These are phyloP conservation scores for Ailuropoda melanoleuca DNA, from an alignment of 2,113 vertebrate genomes.

Conservation along the genomic window DNA sequence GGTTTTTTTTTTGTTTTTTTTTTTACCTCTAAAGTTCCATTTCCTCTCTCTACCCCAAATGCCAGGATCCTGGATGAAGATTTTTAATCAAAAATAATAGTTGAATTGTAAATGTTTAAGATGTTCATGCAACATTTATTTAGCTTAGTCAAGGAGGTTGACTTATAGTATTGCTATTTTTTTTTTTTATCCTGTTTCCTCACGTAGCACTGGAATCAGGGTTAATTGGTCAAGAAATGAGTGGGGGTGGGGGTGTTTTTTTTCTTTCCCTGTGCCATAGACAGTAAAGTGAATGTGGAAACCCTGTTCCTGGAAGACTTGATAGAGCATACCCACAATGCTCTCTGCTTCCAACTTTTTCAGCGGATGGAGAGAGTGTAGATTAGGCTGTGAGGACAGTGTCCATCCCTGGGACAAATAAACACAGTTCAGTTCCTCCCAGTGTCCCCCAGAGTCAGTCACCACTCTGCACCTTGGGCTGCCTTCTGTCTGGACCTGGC, in stretches of 20 bases:
- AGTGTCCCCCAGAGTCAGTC: accelerated
- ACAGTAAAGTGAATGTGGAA: not conserved
- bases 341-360: not conserved
- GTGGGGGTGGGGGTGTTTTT: not conserved
- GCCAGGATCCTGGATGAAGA: not conserved
- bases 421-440: accelerated
- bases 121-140: not conserved
- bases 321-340: not conserved
- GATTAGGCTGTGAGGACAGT: not conserved
- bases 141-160: not conserved
- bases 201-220: not conserved
- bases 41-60: not conserved
- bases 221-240: not conserved
- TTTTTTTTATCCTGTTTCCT: not conserved
- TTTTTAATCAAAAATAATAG: not conserved
- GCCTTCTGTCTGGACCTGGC: not conserved
- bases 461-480: not conserved
- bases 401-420: not conserved
- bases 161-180: accelerated
- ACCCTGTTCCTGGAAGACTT: not conserved
- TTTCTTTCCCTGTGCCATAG: not conserved
- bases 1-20: no score
- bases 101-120: not conserved
- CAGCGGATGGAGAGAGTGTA: not conserved
- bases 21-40: not conserved